These are phyloP conservation scores for Pheucticus melanocephalus DNA, from an alignment of 2,113 vertebrate species.

Conservation along the genomic window DNA sequence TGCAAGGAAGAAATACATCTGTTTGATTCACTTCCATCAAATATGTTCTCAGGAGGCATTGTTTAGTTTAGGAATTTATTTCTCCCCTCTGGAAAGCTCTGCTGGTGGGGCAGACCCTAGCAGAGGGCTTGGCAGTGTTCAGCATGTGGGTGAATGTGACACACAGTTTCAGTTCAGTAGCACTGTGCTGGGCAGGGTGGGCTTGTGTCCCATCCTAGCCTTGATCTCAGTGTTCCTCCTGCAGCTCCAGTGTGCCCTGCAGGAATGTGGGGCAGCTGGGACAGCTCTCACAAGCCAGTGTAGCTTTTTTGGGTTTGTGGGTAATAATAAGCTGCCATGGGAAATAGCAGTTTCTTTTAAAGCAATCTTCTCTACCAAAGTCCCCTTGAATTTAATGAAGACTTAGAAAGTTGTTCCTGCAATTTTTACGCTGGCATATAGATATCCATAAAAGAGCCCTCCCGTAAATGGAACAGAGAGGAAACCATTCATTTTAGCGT, in stretches of 20 bases:
- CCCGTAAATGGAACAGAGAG: not conserved
- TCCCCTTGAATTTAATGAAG: constrained; percentile 13
- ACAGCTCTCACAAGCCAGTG: not conserved
- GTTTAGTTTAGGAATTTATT: not conserved
- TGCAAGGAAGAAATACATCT: not conserved
- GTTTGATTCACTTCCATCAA: not conserved
- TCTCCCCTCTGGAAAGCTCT: not conserved
- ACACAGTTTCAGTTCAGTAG: accelerated
- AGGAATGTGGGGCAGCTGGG: accelerated
- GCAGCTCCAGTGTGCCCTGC: not conserved
- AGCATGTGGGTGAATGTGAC: not conserved
- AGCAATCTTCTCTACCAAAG: not conserved
- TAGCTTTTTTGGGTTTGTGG: not conserved
- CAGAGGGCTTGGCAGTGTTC: not conserved
- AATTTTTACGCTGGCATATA: not conserved
- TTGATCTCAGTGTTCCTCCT: not conserved
- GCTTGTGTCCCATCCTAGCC: not conserved
- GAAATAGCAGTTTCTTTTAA: not conserved
- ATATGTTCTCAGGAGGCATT: not conserved
- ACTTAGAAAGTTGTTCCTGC: constrained; percentile 2
- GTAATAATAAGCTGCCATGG: not conserved
- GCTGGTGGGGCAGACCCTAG: accelerated
- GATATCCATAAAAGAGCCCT: constrained; percentile 27
- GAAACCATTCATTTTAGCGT: constrained; percentile 15
- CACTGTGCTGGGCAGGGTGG: not conserved